Conservation (phyloP, 2,113 vertebrate genomes). For the Orycteropus afer region DNA sequence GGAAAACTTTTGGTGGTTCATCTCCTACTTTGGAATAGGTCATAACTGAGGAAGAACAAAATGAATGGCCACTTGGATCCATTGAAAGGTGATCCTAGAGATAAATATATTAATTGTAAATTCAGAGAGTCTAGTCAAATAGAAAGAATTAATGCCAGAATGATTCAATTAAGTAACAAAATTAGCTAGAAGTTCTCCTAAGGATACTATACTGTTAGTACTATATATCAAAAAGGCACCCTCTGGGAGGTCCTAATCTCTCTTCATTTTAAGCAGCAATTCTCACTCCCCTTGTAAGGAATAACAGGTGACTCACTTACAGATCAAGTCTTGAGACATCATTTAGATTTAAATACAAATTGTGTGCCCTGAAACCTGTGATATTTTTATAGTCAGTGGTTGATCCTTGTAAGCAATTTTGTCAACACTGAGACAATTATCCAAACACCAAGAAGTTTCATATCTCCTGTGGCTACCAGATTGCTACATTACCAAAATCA, state of each 20-base stretch:
- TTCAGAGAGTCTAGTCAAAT: background rate
- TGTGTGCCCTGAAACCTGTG: background rate
- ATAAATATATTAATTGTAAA: slow-evolving; percentile 23
- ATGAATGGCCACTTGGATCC: slow-evolving; percentile 89
- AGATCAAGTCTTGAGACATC: background rate
- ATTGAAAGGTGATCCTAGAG: slow-evolving; percentile 88
- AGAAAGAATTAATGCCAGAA: background rate
- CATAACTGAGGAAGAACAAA: slow-evolving; percentile 95
- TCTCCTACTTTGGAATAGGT: slow-evolving; percentile 94
- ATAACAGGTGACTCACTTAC: background rate
- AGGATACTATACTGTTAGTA: background rate
- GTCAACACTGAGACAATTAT: background rate
- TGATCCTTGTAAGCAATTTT: background rate
- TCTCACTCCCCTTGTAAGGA: background rate
- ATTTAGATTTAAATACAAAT: slow-evolving; percentile 5
- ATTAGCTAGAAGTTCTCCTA: background rate
- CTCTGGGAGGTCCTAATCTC: background rate
- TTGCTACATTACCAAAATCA: background rate
- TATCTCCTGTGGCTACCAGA: background rate
- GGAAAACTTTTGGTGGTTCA: slow-evolving; percentile 94
- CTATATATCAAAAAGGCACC: background rate
- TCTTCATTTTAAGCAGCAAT: background rate
- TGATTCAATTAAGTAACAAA: slow-evolving; percentile 7
- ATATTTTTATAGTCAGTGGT: background rate
- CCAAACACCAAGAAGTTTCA: background rate